Evolutionary conservation across 2,797 vertebrate genomes (phyloP), one percentile per base, ranked within the genome.

Genomic region (Galaxias olidus): DNA sequence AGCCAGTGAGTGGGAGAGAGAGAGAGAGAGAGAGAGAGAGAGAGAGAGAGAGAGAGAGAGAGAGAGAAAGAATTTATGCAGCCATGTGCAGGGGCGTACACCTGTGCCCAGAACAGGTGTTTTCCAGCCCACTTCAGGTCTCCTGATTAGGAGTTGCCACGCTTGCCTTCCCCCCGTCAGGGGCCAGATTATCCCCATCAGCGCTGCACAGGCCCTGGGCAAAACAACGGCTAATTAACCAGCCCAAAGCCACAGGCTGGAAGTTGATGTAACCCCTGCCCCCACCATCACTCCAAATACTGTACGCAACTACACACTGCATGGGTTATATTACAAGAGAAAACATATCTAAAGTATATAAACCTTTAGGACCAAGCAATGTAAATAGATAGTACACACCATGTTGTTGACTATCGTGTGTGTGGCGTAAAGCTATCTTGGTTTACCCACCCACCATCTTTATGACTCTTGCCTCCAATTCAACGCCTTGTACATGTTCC

Each of bases 71-170:
- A 63, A 48, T 64, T 65, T 86, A 73, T 71, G 65, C 69, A 71
- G 65, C 76, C 79, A 79, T 82, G 78, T 84, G 70, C 69, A 64
- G 72, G 59, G 63, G 55, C 71, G 72, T 81, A 87, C 88, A 90
- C 87, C 87, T 90, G 87, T 79, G 77, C 68, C 65, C 69, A 75
- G 80, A 90, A 87, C 90, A 90, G 89, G 89, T 90, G 90, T 89
- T 91, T 88, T 87, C 87, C 75, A 67, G 75, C 77, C 80, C 79
- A 83, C 80, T 87, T 86, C 79, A 81, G 75, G 72, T 70, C 73
- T 65, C 71, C 72, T 90, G 88, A 90, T 92, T 91, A 87, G 84
- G 69, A 77, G 61, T 69, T 49, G 74, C 83, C 74, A 90, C 71
- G 86, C 85, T 90, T 84, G 81, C 84, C 76, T 87, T 86, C 64